Conservation (phyloP, 2,888 invertebrate genomes). For the Arge pagana region DNA sequence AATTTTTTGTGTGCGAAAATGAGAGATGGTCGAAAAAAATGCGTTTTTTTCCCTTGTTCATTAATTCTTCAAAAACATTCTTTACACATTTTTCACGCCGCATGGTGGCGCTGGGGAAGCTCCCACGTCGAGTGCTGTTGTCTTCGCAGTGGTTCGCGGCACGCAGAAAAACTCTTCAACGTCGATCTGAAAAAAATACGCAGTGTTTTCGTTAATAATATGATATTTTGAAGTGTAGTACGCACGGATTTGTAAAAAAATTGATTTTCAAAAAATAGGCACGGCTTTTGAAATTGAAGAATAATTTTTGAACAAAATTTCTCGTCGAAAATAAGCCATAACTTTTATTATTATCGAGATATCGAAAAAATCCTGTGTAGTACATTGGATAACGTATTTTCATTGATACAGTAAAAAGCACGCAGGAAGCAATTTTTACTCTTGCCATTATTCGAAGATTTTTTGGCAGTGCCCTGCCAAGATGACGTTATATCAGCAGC, state of each 20-base stretch:
- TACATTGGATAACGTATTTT: too few species aligned
- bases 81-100: conserved; percentile 19
- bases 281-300: conserved; percentile 20
- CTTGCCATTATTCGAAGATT: too few species aligned
- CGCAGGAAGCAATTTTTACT: too few species aligned
- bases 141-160: conserved; percentile 26
- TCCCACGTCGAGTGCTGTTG: conserved; percentile 25
- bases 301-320: conserved; percentile 24
- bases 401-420: too few species aligned
- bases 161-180: conserved; percentile 27
- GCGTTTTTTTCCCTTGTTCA: too few species aligned
- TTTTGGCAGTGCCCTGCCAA: too few species aligned
- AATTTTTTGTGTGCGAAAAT: too few species aligned
- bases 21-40: too few species aligned
- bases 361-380: conserved; percentile 21
- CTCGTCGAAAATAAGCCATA: conserved; percentile 21
- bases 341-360: conserved; percentile 15
- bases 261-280: conserved; percentile 24
- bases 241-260: conserved; percentile 24
- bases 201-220: conserved; percentile 28
- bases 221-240: conserved; percentile 27
- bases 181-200: conserved; percentile 26
- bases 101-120: conserved; percentile 25
- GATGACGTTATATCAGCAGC: too few species aligned
- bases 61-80: conserved; percentile 10